phyloP scores from a whole-genome alignment of 1,140 invertebrate species.

The Doryteuthis pealeii region DNA sequence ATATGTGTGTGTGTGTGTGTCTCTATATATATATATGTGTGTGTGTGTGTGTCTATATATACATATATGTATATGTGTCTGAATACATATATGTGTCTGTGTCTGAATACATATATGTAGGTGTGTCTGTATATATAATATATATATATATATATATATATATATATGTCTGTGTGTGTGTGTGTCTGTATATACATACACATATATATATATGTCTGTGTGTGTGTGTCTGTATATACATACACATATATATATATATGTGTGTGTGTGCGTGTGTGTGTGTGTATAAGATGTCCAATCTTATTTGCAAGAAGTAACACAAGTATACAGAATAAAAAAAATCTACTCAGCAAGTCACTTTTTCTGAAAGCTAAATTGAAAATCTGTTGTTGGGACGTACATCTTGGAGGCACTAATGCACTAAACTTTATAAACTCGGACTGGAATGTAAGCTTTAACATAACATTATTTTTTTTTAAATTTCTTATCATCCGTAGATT shows the following conservation, averaged over 20 bases:
- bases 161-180: background rate
- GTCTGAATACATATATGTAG: background rate
- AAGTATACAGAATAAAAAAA: too few relatives aligned
- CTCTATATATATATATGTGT: background rate
- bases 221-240: background rate
- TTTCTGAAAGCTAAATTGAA: too few relatives aligned
- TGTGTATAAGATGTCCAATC: too few relatives aligned
- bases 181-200: background rate
- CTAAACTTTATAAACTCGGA: too few relatives aligned
- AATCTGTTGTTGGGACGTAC: too few relatives aligned
- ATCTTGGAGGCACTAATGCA: too few relatives aligned
- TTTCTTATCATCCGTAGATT: too few relatives aligned
- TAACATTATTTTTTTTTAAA: too few relatives aligned
- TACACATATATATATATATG: background rate
- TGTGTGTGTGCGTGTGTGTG: background rate
- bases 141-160: background rate
- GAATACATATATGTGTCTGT: background rate
- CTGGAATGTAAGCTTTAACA: too few relatives aligned
- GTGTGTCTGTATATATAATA: background rate
- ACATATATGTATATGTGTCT: background rate
- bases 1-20: background rate
- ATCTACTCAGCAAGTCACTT: too few relatives aligned
- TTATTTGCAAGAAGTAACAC: too few relatives aligned
- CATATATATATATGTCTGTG: background rate
- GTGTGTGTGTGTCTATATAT: background rate